These are phyloP conservation scores for Agelaius tricolor DNA, from an alignment of 2,113 vertebrate genomes.

Conservation along the genomic window DNA sequence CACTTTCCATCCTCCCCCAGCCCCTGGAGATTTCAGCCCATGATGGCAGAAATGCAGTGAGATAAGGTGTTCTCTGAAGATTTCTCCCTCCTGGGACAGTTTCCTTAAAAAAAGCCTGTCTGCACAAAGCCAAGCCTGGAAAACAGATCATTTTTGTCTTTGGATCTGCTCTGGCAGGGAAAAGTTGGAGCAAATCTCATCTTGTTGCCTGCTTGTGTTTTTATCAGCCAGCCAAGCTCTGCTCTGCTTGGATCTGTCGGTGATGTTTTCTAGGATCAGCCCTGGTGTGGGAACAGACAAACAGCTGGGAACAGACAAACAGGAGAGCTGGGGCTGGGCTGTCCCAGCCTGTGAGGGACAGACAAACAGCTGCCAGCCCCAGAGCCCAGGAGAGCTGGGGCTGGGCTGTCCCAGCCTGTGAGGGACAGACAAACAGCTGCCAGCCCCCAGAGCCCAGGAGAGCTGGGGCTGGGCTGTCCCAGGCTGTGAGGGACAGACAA, in stretches of 20 bases:
- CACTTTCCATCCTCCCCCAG: not conserved
- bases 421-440: no score
- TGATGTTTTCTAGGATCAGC: not conserved
- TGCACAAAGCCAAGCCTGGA: not conserved
- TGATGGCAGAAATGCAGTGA: slow-evolving; percentile 12
- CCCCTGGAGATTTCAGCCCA: slow-evolving; percentile 18
- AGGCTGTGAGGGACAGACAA: no score
- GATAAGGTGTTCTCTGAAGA: slow-evolving; percentile 15
- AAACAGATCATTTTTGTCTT: not conserved
- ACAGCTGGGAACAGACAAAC: no score
- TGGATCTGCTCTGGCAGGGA: not conserved
- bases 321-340: no score
- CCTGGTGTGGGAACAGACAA: not conserved
- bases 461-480: no score
- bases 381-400: no score
- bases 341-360: no score
- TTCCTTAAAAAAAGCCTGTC: not conserved
- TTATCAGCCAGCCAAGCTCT: not conserved
- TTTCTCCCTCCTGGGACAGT: not conserved
- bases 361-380: no score
- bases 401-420: no score
- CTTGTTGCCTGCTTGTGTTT: not conserved
- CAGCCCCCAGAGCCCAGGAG: no score
- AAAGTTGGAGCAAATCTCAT: not conserved
- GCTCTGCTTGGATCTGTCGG: accelerated